Percentiles rank a stretch among this genome's conserved stretches.
phyloP scores from a whole-genome alignment of 2,113 vertebrate species.

The Excalfactoria chinensis region DNA sequence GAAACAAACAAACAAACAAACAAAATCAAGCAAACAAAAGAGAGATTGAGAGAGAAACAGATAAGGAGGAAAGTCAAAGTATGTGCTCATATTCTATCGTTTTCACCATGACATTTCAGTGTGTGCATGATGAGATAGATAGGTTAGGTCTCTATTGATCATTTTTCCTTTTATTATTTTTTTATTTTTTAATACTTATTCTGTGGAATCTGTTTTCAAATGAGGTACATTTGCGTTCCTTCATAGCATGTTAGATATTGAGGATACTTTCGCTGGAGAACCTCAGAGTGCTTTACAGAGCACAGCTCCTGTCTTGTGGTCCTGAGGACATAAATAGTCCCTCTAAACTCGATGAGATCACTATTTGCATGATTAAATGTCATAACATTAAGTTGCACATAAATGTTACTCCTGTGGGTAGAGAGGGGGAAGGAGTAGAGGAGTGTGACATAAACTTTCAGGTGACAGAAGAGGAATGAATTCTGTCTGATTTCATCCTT shows the following conservation, averaged over 20 bases:
- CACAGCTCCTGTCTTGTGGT: not conserved
- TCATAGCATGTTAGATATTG: not conserved
- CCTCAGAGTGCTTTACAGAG: not conserved
- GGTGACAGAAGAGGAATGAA: constrained; percentile 50
- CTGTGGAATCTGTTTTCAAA: not conserved
- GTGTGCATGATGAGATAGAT: not conserved
- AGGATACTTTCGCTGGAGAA: not conserved
- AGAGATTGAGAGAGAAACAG: not conserved
- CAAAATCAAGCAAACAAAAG: rapidly evolving
- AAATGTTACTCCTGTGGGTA: constrained; percentile 57
- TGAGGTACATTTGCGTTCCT: not conserved
- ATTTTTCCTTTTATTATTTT: not conserved
- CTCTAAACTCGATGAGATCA: constrained; percentile 39
- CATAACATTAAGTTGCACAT: constrained; percentile 32
- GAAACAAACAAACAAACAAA: not conserved
- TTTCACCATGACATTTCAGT: not conserved
- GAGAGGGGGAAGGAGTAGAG: constrained; percentile 55
- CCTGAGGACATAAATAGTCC: constrained; percentile 37
- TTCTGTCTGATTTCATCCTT: constrained; percentile 50
- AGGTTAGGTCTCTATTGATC: not conserved
- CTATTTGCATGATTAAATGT: constrained; percentile 66
- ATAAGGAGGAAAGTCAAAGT: not conserved
- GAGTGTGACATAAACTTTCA: constrained; percentile 55
- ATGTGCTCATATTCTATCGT: not conserved
- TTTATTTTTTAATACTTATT: not conserved